A percentile compares a stretch with the other conserved stretches of the same genome.
These are phyloP conservation scores for Suillia variegata DNA, from an alignment of 2,888 invertebrate species.

Conservation along the genomic window DNA sequence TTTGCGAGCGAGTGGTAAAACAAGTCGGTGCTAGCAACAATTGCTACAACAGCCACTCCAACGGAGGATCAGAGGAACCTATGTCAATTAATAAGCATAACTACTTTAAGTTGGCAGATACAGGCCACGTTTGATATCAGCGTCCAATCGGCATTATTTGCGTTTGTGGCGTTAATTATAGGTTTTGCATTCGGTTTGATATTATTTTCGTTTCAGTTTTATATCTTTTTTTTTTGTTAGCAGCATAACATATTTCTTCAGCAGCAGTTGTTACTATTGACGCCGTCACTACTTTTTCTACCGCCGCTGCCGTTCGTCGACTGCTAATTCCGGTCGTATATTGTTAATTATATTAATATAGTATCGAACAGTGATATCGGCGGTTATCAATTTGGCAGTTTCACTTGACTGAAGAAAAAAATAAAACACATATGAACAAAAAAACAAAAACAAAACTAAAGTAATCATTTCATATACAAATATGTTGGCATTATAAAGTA, in stretches of 20 bases:
- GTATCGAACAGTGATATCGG: conserved; percentile 40
- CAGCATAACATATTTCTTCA: conserved; percentile 19
- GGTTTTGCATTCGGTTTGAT: conserved; percentile 45
- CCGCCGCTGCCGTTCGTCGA: no score
- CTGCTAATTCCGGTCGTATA: conserved; percentile 49
- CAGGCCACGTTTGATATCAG: not conserved
- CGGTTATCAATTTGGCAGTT: conserved; percentile 18
- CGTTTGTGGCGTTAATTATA: conserved; percentile 52
- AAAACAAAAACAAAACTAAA: no score
- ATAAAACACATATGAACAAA: not conserved
- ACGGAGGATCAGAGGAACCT: not conserved
- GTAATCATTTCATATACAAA: not conserved
- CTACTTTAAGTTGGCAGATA: not conserved
- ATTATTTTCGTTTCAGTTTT: conserved; percentile 42
- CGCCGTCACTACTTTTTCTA: no score
- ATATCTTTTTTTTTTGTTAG: conserved; percentile 11
- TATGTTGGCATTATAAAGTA: conserved; percentile 44
- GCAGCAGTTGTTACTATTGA: conserved; percentile 19
- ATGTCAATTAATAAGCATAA: not conserved
- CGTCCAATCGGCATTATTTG: conserved; percentile 39
- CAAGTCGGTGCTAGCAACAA: conserved; percentile 2
- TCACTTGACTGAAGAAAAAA: not conserved
- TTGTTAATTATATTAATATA: conserved; percentile 53
- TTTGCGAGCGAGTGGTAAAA: conserved; percentile 8
- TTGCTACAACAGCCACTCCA: conserved; percentile 6